A percentile compares a stretch with the other conserved stretches of the same genome.
Evolutionary conservation across 2,888 invertebrate genomes (phyloP).

Genomic region (Diarsia brunnea): DNA sequence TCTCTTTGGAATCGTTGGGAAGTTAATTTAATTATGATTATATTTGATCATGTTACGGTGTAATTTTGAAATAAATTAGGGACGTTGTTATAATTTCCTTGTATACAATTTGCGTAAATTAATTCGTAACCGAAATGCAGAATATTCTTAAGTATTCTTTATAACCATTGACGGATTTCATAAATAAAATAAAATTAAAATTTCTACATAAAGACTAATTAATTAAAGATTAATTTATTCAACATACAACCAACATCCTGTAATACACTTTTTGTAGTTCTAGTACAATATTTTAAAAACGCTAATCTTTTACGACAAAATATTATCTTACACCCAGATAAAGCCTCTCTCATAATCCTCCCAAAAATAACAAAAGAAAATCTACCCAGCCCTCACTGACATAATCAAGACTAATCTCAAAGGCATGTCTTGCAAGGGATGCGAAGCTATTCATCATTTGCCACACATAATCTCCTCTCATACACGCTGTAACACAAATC

Average conservation of each 20-base stretch:
- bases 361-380: constrained; percentile 1
- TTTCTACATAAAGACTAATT: no score
- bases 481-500: constrained; percentile 36
- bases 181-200: no score
- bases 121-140: background rate
- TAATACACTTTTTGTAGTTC: background rate
- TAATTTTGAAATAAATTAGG: constrained; percentile 8
- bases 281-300: background rate
- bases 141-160: background rate
- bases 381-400: background rate
- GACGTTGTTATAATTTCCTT: background rate
- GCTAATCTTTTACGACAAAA: background rate
- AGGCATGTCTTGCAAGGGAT: constrained; percentile 19
- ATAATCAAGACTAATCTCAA: constrained; percentile 38
- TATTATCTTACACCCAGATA: background rate
- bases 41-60: background rate
- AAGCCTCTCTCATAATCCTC: background rate
- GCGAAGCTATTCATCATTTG: constrained; percentile 47
- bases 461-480: constrained; percentile 45
- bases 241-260: background rate
- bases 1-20: background rate
- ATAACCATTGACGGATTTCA: background rate
- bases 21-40: background rate
- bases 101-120: background rate
- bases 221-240: background rate